These are phyloP conservation scores for Aleadryas rufinucha DNA, from an alignment of 2,113 vertebrate genomes.

Conservation along the genomic window DNA sequence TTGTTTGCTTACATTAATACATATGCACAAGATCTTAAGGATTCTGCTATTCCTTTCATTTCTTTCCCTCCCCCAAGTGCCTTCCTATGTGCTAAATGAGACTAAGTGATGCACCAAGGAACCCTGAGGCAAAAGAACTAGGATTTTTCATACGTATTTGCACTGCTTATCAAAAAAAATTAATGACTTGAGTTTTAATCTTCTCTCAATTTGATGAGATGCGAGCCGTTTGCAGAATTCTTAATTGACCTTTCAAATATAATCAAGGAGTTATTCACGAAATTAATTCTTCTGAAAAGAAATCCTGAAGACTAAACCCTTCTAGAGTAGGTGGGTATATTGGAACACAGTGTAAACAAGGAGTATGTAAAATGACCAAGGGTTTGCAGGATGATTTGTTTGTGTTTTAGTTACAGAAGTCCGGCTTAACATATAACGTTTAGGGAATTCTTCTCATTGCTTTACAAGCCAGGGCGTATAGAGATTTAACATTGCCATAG, in stretches of 20 bases:
- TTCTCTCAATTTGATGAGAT: constrained; percentile 54
- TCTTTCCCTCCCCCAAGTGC: neutral
- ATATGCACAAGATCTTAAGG: neutral
- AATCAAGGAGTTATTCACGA: neutral
- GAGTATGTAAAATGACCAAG: neutral
- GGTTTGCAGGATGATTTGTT: neutral
- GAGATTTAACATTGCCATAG: neutral
- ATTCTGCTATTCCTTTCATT: neutral
- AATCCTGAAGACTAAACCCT: neutral
- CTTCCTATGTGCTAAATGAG: neutral
- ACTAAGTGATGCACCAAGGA: neutral
- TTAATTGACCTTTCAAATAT: constrained; percentile 60
- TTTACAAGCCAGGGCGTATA: neutral
- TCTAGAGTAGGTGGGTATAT: neutral
- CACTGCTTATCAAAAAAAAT: constrained; percentile 34
- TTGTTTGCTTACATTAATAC: neutral
- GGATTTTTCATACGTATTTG: constrained; percentile 24
- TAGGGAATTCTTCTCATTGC: neutral
- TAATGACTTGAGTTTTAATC: constrained; percentile 54
- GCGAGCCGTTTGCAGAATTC: constrained; percentile 12
- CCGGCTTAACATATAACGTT: neutral
- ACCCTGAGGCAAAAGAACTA: constrained; percentile 22
- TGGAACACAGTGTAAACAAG: neutral
- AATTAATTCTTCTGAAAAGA: constrained; percentile 24
- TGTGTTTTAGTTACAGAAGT: neutral